A percentile compares a stretch with the other conserved stretches of the same genome.
Evolutionary conservation across 2,113 vertebrate genomes (phyloP).

Genomic region (Sarotherodon lohbergeri): DNA sequence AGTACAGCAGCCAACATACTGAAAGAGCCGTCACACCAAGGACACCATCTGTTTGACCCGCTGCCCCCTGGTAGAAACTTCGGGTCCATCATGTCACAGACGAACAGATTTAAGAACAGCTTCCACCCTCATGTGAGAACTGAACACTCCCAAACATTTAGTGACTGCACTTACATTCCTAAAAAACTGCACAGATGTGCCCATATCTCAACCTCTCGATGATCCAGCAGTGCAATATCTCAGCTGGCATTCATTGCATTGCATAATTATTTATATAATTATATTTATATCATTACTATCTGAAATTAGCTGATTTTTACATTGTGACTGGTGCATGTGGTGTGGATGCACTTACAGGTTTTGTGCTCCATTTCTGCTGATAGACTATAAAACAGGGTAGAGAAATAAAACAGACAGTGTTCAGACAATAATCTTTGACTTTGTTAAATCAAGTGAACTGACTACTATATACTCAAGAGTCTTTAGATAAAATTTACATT

Average conservation of each 20-base stretch:
- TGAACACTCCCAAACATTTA: background rate
- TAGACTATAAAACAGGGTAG: background rate
- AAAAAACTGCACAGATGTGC: background rate
- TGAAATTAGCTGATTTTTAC: background rate
- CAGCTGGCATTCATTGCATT: background rate
- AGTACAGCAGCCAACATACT: background rate
- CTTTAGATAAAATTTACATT: background rate
- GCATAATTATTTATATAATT: background rate
- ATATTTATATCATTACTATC: background rate
- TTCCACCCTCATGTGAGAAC: background rate
- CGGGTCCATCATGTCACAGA: background rate
- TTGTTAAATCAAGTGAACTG: background rate
- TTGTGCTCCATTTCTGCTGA: background rate
- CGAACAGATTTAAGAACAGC: background rate
- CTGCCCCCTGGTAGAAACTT: background rate
- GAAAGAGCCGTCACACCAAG: background rate
- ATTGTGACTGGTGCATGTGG: background rate
- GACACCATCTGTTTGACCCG: background rate
- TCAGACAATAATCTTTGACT: background rate
- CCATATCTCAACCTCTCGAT: background rate
- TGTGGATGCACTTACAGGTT: background rate
- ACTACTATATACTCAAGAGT: background rate
- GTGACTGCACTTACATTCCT: background rate
- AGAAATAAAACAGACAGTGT: background rate
- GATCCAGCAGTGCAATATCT: background rate